Evolutionary conservation across 2,888 invertebrate species (phyloP).

Genomic region (Zaprionus obscuricornis): DNA sequence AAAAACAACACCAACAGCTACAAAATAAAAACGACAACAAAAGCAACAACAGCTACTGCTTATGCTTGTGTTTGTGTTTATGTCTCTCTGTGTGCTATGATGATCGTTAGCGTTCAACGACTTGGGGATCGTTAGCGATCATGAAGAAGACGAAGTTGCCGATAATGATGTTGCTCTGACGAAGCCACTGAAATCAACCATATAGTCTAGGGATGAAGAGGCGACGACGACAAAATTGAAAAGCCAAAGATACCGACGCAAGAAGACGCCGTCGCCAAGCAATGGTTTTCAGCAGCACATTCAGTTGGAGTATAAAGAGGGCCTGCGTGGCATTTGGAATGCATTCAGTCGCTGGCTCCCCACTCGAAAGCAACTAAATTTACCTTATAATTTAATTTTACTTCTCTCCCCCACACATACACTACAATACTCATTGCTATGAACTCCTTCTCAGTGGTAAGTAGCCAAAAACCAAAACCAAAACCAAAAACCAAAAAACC

Average conservation of each 20-base stretch:
- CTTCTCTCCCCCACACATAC: constrained; percentile 81
- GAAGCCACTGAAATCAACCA: constrained; percentile 21
- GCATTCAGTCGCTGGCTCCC: constrained; percentile 84
- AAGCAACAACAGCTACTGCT: constrained; percentile 10
- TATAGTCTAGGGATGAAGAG: neutral
- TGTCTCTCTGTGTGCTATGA: constrained; percentile 24
- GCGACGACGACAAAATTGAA: constrained; percentile 4
- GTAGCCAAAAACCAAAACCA: too few relatives aligned
- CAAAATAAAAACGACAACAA: constrained; percentile 16
- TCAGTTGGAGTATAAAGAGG: constrained; percentile 83
- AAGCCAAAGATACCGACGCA: too few relatives aligned
- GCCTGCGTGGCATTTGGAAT: constrained; percentile 80
- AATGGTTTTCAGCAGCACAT: constrained; percentile 24
- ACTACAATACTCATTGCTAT: constrained; percentile 82
- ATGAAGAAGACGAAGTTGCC: constrained; percentile 52
- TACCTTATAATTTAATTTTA: constrained; percentile 81
- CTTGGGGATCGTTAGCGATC: constrained; percentile 43
- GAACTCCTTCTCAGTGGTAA: constrained; percentile 84
- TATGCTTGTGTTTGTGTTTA: constrained; percentile 23
- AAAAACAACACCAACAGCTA: too few relatives aligned
- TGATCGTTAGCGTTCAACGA: constrained; percentile 51
- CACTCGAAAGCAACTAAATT: constrained; percentile 84
- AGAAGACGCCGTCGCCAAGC: constrained; percentile 31
- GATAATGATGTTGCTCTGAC: constrained; percentile 62
- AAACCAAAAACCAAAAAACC: too few relatives aligned